Percentiles rank a stretch among this genome's conserved stretches.
Conservation (phyloP, 2,888 invertebrate species). For the Pegoplata infirma region DNA sequence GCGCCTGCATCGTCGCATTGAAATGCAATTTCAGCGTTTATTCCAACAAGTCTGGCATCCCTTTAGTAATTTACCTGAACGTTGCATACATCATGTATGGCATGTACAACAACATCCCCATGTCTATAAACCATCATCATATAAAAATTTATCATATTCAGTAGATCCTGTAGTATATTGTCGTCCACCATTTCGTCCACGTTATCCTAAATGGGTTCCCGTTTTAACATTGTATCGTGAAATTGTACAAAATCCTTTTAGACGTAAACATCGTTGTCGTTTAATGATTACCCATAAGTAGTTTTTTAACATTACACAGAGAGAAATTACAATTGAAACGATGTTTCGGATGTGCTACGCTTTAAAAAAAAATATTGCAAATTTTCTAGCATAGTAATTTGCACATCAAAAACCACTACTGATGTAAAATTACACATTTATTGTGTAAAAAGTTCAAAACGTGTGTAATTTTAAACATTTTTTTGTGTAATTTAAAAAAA, state of each 20-base stretch:
- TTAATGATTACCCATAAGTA: slow-evolving; percentile 64
- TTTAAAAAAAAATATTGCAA: too few relatives aligned
- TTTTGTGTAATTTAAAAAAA: too few relatives aligned
- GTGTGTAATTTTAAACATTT: too few relatives aligned
- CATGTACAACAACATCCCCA: slow-evolving; percentile 35
- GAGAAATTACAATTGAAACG: too few relatives aligned
- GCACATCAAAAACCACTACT: too few relatives aligned
- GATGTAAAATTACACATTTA: too few relatives aligned
- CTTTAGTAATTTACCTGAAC: slow-evolving; percentile 44
- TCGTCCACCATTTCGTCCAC: slow-evolving; percentile 63
- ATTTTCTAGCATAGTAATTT: too few relatives aligned
- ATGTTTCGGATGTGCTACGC: too few relatives aligned
- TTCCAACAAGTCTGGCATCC: slow-evolving; percentile 64
- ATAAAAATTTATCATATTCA: slow-evolving; percentile 18
- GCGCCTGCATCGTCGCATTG: slow-evolving; percentile 66
- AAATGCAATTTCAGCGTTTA: slow-evolving; percentile 65
- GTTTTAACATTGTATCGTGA: slow-evolving; percentile 67
- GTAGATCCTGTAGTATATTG: slow-evolving; percentile 39
- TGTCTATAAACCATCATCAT: slow-evolving; percentile 41
- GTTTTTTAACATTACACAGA: neutral
- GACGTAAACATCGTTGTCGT: slow-evolving; percentile 55
- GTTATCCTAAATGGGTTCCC: slow-evolving; percentile 67
- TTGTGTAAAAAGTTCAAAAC: too few relatives aligned
- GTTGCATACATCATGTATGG: slow-evolving; percentile 35
- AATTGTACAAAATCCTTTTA: slow-evolving; percentile 65